Evolutionary conservation across 2,888 invertebrate species (phyloP), one percentile per base, ranked within the genome.

Genomic region (Lutraria lutraria): DNA sequence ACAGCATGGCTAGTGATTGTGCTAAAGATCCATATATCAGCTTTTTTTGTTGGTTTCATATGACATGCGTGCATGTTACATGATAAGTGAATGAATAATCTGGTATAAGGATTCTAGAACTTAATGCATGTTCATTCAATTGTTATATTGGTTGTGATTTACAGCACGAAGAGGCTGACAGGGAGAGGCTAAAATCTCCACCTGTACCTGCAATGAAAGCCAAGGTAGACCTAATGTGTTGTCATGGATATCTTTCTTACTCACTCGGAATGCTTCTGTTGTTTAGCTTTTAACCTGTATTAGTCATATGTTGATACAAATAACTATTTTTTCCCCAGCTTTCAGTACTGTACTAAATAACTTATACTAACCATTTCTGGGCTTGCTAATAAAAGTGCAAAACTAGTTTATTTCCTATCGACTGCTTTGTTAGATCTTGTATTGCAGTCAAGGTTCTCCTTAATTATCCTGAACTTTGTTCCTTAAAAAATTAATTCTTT

Each of bases 161-260:
- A 76, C 88, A 88, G 88, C 80, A 85, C 43, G 85, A 88, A 63
- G 72, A 83, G 21, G 89, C 88, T 31, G 87, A 87, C 3, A 87
- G 53, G 83, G 89, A 92, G n/a, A 86, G 92, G 60, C n/a, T 89
- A 19, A 92, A 91, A 84, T 92, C 92, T 85, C 92, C 92, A n/a
- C 92, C 92, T 79, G 89, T 92, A 8, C 92, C 92, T 60, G 89
- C 92, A 56, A 68, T 91, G 3, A 90, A 89, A 88, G 86, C 82
- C 54, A 88, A 92, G 92, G 92, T 92, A 92, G 88, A 84, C 81
- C 85, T 86, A 85, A 83, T 88, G 54, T 86, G 68, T 89, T 60
- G 83, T 56, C 79, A 29, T 80, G 54, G 83, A 34, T 83, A 79
- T 53, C n/a, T 52, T 85, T 52, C 34, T 52, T 81, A 76, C 29